Evolutionary conservation across 2,888 invertebrate genomes (phyloP).

Genomic region (Dicyrtoma fusca): DNA sequence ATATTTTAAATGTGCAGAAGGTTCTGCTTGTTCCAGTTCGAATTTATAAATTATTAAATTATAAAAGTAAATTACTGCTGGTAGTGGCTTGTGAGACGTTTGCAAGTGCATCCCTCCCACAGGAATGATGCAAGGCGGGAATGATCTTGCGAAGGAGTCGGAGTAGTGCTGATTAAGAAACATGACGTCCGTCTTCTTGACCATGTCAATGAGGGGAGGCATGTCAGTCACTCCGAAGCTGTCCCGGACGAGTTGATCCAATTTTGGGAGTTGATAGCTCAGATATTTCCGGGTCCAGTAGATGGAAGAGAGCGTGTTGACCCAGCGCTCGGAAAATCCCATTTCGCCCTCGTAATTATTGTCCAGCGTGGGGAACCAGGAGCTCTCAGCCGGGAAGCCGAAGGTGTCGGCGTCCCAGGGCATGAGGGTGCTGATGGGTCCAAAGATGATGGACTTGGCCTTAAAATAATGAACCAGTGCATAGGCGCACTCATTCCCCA

Average conservation of each 20-base stretch:
- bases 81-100: conserved; percentile 8
- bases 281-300: conserved; percentile 23
- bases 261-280: conserved; percentile 24
- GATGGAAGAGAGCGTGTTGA: background rate
- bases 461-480: conserved; percentile 22
- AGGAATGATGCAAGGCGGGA: conserved; percentile 28
- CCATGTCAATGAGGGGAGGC: conserved; percentile 11
- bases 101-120: conserved; percentile 34
- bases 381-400: conserved; percentile 23
- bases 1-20: too few species aligned
- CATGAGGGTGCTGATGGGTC: conserved; percentile 12
- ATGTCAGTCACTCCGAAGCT: conserved; percentile 7
- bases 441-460: conserved; percentile 24
- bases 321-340: conserved; percentile 6
- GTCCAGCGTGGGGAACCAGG: conserved; percentile 29
- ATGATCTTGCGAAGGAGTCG: conserved; percentile 22
- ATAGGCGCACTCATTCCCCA: conserved; percentile 32
- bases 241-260: conserved; percentile 27
- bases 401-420: conserved; percentile 27
- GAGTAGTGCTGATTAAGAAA: conserved; percentile 26
- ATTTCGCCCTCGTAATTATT: conserved; percentile 25
- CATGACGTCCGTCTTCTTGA: conserved; percentile 12
- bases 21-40: too few species aligned
- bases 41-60: background rate
- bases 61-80: conserved; percentile 9